These are phyloP conservation scores for Cabera pusaria DNA, from an alignment of 2,888 invertebrate genomes.

Conservation along the genomic window DNA sequence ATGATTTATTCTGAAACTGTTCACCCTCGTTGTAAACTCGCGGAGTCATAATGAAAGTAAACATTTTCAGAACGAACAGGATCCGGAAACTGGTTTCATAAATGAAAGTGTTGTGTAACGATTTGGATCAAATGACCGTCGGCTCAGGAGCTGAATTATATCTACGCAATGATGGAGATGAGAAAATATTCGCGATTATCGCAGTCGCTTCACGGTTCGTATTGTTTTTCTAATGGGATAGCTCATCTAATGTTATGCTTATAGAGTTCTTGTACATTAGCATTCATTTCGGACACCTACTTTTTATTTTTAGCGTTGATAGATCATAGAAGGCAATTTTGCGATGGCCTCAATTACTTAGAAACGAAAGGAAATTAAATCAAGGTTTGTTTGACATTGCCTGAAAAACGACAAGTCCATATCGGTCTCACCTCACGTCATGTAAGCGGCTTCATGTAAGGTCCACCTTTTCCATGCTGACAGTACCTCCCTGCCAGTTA, in stretches of 20 bases:
- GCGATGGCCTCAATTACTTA: no score
- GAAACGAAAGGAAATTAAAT: neutral
- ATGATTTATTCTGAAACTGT: constrained; percentile 35
- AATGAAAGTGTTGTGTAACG: constrained; percentile 73
- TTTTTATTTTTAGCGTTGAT: constrained; percentile 7
- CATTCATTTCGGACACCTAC: constrained; percentile 16
- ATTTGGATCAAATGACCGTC: constrained; percentile 61
- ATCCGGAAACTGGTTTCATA: constrained; percentile 63
- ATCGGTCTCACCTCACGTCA: constrained; percentile 6
- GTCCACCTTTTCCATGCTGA: constrained; percentile 17
- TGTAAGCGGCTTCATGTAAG: constrained; percentile 4
- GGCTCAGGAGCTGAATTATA: constrained; percentile 52
- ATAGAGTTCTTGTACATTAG: constrained; percentile 14
- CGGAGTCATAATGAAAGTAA: constrained; percentile 62
- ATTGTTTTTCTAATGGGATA: constrained; percentile 28
- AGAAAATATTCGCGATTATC: constrained; percentile 72
- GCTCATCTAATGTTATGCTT: constrained; percentile 25
- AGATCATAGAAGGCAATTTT: constrained; percentile 1
- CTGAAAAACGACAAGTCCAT: constrained; percentile 1
- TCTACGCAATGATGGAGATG: constrained; percentile 69
- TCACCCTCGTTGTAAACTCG: constrained; percentile 52
- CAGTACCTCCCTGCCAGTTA: constrained; percentile 16
- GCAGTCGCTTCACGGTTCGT: constrained; percentile 73
- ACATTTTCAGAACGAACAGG: constrained; percentile 63
- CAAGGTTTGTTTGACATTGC: constrained; percentile 7